phyloP scores from a whole-genome alignment of 1,140 invertebrate species.

The Lysiphlebus fabarum region DNA sequence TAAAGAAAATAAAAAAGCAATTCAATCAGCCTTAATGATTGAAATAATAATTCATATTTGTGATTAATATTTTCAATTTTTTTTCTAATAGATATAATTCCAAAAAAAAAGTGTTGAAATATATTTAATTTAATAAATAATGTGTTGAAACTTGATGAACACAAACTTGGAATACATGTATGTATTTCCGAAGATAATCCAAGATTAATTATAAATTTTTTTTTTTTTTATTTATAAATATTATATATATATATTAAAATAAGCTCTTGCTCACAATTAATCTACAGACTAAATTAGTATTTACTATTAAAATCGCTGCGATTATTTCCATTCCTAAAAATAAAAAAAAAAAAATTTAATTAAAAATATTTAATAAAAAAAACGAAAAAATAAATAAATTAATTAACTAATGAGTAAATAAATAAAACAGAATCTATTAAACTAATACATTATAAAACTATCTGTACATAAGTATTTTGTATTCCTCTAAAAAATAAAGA shows the following conservation, averaged over 20 bases:
- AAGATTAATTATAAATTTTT: constrained; percentile 31
- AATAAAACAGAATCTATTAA: constrained; percentile 34
- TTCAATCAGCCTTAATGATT: no score
- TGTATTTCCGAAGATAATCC: constrained; percentile 31
- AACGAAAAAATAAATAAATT: constrained; percentile 26
- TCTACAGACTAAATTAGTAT: constrained; percentile 38
- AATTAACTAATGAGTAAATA: constrained; percentile 38
- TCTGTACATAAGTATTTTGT: constrained; percentile 52
- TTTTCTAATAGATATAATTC: background rate
- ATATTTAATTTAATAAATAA: constrained; percentile 14
- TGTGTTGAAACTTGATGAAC: background rate
- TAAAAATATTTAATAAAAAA: constrained; percentile 43
- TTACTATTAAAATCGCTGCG: no score
- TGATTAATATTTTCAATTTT: constrained; percentile 10
- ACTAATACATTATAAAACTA: constrained; percentile 48
- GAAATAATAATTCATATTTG: background rate
- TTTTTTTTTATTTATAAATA: no score
- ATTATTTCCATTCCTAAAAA: constrained; percentile 7
- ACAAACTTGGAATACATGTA: constrained; percentile 27
- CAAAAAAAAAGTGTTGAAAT: background rate
- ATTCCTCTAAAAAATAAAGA: constrained; percentile 43
- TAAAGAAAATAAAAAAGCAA: no score
- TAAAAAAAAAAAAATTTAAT: constrained; percentile 33
- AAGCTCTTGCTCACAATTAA: constrained; percentile 45
- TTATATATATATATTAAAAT: constrained; percentile 25